Conservation (phyloP, 2,888 invertebrate species). For the Heteropelma amictum region DNA sequence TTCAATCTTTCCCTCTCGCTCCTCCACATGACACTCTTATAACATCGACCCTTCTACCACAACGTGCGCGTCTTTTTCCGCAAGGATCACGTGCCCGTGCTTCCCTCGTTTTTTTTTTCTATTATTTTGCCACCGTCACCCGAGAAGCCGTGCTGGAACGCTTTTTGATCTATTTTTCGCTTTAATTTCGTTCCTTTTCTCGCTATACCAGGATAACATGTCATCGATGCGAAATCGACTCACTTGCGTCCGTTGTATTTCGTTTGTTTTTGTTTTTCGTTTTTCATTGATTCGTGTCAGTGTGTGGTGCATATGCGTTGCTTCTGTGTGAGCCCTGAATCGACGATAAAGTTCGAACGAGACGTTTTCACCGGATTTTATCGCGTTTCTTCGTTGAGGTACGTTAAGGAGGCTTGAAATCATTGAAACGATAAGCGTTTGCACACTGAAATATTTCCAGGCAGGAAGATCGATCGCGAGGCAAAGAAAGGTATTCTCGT, state of each 20-base stretch:
- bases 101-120: conserved; percentile 47
- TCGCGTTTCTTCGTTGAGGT: neutral
- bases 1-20: conserved; percentile 35
- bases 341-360: neutral
- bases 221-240: conserved; percentile 31
- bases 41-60: conserved; percentile 42
- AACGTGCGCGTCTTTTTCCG: conserved; percentile 24
- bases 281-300: neutral
- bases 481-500: no score
- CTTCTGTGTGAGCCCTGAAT: neutral
- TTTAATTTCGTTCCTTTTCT: conserved; percentile 54
- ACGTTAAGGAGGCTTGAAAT: no score
- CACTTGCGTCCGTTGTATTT: conserved; percentile 35
- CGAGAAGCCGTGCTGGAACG: conserved; percentile 74
- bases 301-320: neutral
- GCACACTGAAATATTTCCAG: no score
- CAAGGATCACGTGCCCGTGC: conserved; percentile 20
- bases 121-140: conserved; percentile 73
- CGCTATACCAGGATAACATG: conserved; percentile 35
- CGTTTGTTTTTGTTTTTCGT: neutral
- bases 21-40: conserved; percentile 48
- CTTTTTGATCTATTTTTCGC: conserved; percentile 52
- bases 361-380: neutral
- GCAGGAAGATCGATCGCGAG: no score
- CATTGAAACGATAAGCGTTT: no score